phyloP scores from a whole-genome alignment of 2,797 vertebrate species.

The Eospalax fontanierii region DNA sequence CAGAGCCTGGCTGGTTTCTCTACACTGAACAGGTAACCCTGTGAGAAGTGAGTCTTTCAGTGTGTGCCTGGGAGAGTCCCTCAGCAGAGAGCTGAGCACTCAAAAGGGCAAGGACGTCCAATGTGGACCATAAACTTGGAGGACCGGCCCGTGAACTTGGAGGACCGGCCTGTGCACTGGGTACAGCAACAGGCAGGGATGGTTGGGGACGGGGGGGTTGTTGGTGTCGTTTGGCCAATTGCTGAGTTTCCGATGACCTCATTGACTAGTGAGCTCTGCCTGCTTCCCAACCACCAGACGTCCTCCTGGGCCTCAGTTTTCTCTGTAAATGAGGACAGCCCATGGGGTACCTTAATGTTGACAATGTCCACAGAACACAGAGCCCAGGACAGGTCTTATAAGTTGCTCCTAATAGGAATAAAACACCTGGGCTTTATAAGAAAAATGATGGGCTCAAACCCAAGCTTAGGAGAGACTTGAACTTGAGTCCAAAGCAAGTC shows the following conservation, averaged over 20 bases:
- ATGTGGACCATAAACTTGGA: neutral
- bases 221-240: no score
- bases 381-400: accelerated
- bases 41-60: neutral
- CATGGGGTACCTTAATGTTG: neutral
- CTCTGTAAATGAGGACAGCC: neutral
- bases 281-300: neutral
- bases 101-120: neutral
- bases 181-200: neutral
- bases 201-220: neutral
- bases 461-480: neutral
- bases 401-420: accelerated
- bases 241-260: neutral
- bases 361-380: neutral
- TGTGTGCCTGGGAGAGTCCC: neutral
- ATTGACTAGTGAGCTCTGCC: accelerated
- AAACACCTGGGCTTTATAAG: neutral
- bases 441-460: neutral
- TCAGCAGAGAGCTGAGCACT: neutral
- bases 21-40: neutral
- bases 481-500: neutral
- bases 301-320: neutral
- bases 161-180: neutral
- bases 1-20: neutral
- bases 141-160: neutral